Evolutionary conservation across 2,113 vertebrate species (phyloP), one percentile per base, ranked within the genome.

Genomic region (Xyliphius kryptos): DNA sequence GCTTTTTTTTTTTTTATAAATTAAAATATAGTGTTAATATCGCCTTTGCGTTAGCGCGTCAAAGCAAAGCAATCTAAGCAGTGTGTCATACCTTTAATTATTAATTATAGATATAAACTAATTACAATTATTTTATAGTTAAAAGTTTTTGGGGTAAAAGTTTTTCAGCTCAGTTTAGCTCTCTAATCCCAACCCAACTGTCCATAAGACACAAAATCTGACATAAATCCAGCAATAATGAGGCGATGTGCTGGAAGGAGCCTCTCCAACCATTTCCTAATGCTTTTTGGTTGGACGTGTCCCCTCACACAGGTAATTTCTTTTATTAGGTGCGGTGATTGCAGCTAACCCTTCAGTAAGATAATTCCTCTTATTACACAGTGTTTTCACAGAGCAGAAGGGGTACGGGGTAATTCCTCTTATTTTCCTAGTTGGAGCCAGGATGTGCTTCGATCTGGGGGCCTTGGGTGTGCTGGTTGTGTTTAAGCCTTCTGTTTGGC

Each of bases 401-500:
- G 38, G 41, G 20, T 50, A 46, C 2, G n/a, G 36, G 50, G 36
- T 68, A 63, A 72, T 64, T 64, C 50, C 52, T 60, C 37, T 59
- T 63, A 64, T 72, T 55, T 57, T 32, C 41, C 40, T 11, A 52
- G 63, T 52, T 32, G 9, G 60, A n/a, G 59, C 15, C 70, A 57
- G 74, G 61, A 76, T 75, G 66, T 37, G 61, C 74, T 68, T 54
- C 64, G 60, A 46, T 71, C 75, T 74, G 73, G 70, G 46, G 56
- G 70, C 56, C 55, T 59, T 54, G 49, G 73, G 77, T 78, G 80
- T 80, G 79, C 83, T 83, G 80, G 81, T 84, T 82, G 82, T 81
- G 64, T 84, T 85, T 85, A 88, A 86, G 82, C 77, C 79, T 75
- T 79, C 76, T 88, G 85, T 87, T 89, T 91, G 80, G 84, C 78